Base-by-base conservation (phyloP, 2,888 invertebrate species). In the Athrips mouffetella region DNA sequence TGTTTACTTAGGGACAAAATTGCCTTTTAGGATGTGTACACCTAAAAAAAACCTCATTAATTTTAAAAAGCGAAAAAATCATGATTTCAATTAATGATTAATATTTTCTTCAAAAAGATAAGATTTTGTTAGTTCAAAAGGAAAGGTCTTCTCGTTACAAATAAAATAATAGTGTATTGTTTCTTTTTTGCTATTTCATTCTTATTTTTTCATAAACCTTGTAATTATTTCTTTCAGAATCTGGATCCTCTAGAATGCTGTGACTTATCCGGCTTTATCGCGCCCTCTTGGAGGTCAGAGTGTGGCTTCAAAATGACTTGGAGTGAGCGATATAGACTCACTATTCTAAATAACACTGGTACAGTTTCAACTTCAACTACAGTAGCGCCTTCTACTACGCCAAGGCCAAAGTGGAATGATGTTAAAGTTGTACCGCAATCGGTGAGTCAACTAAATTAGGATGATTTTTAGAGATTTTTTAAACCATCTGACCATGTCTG, bases 241-340 rank as follows among this genome's bases (percentile, higher is more conserved):
- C 2, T 35, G 1, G 45, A 85, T 50, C 80, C 84, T 0, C 51
- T 87, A 0, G 72, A 79, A n/a, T 88, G 88, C 51, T 87, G 88
- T 47, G 77, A 85, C 20, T 58, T 86, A 49, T 58, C 66, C 0
- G 69, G 64, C 3, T 84, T 86, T 41, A 76, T 88, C 3, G 45
- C 65, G 2, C 68, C 75, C 0, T 48, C 66, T 0, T 79, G 76
- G 80, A 61, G 77, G 0, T 51, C 62, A 0, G 74, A 81, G 10
- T 87, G 88, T 30, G 69, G 59, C 21, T 85, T 87, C 53, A 50
- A 70, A 1, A 20, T 82, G 1, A 62, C 49, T 0, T 87, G 85
- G 78, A 57, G 65, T 10, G 59, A 0, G 53, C 59, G 3, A 58
- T 18, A 59, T 2, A 62, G 88, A 18, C 59, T 87, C 45, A 60